phyloP scores from a whole-genome alignment of 2,888 invertebrate species.

The Syrista parreyssii region DNA sequence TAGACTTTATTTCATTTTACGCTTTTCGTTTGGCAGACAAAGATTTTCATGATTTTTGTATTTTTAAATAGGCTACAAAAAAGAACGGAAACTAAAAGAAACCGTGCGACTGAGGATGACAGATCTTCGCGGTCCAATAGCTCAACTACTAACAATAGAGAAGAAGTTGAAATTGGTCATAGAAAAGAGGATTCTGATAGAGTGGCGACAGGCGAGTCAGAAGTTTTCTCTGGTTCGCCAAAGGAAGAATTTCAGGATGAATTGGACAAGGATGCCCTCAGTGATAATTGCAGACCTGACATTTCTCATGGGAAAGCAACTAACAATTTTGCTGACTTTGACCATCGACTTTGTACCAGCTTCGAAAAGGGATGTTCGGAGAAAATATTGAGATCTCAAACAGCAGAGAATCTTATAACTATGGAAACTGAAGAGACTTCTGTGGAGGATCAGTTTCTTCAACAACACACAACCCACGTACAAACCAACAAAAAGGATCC shows the following conservation, averaged over 20 bases:
- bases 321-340: not conserved
- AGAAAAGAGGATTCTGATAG: slow-evolving; percentile 56
- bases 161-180: slow-evolving; percentile 37
- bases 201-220: slow-evolving; percentile 27
- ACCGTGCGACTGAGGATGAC: slow-evolving; percentile 43
- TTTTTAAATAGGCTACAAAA: slow-evolving; percentile 51
- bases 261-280: not conserved
- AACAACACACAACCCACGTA: slow-evolving; percentile 31
- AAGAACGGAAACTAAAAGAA: slow-evolving; percentile 54
- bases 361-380: slow-evolving; percentile 2
- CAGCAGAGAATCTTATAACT: not conserved
- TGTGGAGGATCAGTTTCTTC: slow-evolving; percentile 32
- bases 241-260: not conserved
- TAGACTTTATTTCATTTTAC: not conserved
- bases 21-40: not conserved
- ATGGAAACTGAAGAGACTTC: not conserved
- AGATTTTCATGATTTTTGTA: slow-evolving; percentile 7
- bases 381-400: slow-evolving; percentile 9
- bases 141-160: slow-evolving; percentile 15
- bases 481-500: slow-evolving; percentile 30
- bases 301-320: not conserved
- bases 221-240: not conserved
- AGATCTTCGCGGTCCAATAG: slow-evolving; percentile 33
- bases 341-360: not conserved
- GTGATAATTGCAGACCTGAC: not conserved